Evolutionary conservation across 2,113 vertebrate genomes (phyloP).

Genomic region (Silurus glanis): DNA sequence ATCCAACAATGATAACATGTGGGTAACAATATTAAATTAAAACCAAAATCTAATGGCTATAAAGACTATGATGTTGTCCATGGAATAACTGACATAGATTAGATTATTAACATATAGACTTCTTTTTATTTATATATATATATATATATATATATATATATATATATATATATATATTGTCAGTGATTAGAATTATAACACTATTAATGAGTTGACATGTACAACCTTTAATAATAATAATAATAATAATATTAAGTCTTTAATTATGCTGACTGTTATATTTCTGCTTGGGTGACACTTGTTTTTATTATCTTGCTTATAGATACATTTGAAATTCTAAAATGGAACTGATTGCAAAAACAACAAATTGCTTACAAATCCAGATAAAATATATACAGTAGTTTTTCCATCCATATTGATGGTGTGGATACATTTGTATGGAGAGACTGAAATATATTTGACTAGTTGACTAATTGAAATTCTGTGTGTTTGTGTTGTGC

Average conservation of each 20-base stretch:
- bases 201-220: not conserved
- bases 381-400: not conserved
- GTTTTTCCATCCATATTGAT: not conserved
- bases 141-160: no score
- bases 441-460: not conserved
- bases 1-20: no score
- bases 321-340: not conserved
- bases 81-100: not conserved
- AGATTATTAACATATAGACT: not conserved
- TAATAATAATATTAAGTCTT: not conserved
- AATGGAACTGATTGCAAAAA: not conserved
- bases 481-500: slow-evolving; percentile 35
- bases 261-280: not conserved
- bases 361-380: not conserved
- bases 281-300: not conserved
- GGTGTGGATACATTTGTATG: not conserved
- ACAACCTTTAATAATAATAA: not conserved
- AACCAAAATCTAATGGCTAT: not conserved
- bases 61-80: not conserved
- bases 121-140: not conserved
- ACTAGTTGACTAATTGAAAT: not conserved
- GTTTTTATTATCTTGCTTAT: not conserved
- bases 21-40: not conserved
- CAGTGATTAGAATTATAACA: not conserved
- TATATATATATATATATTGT: not conserved